Evolutionary conservation across 2,113 vertebrate species (phyloP).

Genomic region (Anguilla rostrata): DNA sequence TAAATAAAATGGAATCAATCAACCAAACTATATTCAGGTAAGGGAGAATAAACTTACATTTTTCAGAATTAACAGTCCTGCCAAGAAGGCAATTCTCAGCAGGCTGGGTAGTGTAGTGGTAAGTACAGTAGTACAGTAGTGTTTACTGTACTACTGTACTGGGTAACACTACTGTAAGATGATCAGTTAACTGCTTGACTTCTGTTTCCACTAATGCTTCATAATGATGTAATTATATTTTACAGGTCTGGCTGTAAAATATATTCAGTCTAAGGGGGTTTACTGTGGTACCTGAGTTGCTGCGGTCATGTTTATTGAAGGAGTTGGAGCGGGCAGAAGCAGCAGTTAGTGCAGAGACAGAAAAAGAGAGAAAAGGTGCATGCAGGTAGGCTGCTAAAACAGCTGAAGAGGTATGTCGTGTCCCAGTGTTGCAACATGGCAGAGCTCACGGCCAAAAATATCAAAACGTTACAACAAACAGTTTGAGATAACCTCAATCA

Average conservation of each 20-base stretch:
- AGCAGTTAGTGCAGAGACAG: constrained; percentile 52
- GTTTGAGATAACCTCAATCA: neutral
- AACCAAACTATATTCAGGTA: no score
- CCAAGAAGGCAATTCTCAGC: neutral
- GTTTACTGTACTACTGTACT: no score
- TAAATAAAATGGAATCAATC: no score
- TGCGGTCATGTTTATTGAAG: constrained; percentile 57
- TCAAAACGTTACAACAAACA: neutral
- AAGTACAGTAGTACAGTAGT: no score
- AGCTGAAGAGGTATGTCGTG: neutral
- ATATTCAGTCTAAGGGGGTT: constrained; percentile 52
- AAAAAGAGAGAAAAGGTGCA: constrained; percentile 42
- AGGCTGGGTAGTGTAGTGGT: neutral
- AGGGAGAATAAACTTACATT: no score
- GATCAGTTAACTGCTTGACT: neutral
- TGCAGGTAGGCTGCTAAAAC: constrained; percentile 38
- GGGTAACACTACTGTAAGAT: neutral
- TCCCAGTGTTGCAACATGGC: neutral
- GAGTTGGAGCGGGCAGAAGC: constrained; percentile 57
- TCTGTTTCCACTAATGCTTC: neutral
- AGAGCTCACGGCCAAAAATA: neutral
- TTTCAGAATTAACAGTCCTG: neutral
- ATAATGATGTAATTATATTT: neutral
- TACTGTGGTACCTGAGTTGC: constrained; percentile 61
- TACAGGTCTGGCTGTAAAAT: constrained; percentile 46